Evolutionary conservation across 2,888 invertebrate species (phyloP).

Genomic region (Galerucella nymphaeae): DNA sequence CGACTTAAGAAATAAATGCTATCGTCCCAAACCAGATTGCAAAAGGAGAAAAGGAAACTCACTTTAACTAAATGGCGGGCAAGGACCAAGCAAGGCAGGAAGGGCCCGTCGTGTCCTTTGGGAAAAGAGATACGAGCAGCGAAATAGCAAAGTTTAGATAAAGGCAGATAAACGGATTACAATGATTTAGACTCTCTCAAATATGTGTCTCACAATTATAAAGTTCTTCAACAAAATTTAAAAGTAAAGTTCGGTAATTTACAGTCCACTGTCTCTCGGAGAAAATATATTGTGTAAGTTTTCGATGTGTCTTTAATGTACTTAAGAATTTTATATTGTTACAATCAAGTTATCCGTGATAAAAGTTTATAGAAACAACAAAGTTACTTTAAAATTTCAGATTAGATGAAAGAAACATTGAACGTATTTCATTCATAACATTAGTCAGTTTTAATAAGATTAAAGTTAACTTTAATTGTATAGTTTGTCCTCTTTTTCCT

Average conservation of each 20-base stretch:
- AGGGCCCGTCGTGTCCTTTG: slow-evolving; percentile 51
- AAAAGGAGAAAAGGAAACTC: slow-evolving; percentile 43
- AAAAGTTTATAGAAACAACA: slow-evolving; percentile 7
- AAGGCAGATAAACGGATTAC: slow-evolving; percentile 63
- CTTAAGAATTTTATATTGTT: slow-evolving; percentile 19
- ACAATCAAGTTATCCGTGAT: slow-evolving; percentile 12
- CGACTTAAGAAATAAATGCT: slow-evolving; percentile 34
- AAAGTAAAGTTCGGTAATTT: slow-evolving; percentile 56
- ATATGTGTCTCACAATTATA: slow-evolving; percentile 60
- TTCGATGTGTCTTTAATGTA: slow-evolving; percentile 32
- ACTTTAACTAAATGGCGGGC: slow-evolving; percentile 51
- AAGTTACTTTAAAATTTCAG: background rate
- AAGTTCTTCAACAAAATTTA: slow-evolving; percentile 58
- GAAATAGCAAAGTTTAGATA: slow-evolving; percentile 62
- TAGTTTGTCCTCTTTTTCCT: no score
- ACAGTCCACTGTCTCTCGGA: slow-evolving; percentile 31
- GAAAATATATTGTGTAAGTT: slow-evolving; percentile 33
- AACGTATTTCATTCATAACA: background rate
- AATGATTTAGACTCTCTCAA: slow-evolving; percentile 61
- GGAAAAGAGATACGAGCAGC: slow-evolving; percentile 56
- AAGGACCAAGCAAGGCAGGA: slow-evolving; percentile 38
- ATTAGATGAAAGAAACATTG: background rate
- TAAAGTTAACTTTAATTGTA: no score
- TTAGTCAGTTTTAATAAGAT: no score
- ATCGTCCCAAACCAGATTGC: slow-evolving; percentile 37